Evolutionary conservation across 2,113 vertebrate genomes (phyloP), one percentile per base, ranked within the genome.

Genomic region (Atherinomorus stipes): DNA sequence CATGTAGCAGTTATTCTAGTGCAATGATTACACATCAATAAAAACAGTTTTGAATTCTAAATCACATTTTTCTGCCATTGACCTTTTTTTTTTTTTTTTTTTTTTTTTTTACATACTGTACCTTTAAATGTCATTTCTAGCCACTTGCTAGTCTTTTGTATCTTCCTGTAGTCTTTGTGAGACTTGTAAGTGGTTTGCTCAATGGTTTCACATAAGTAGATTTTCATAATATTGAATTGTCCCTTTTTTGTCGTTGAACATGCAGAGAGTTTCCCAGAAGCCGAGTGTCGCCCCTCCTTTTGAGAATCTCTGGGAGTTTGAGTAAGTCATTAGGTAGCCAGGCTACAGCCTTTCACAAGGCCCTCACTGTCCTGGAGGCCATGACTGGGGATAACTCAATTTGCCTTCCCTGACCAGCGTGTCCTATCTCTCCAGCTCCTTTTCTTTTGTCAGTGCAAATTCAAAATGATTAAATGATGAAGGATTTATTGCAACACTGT

Each of bases 321-420:
- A 85, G 82, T 52, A 81, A 89, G 79, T 83, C 81, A 78, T 90
- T 86, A 81, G 74, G 86, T 86, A 89, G 71, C 84, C 64, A 28
- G 88, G 90, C 75, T 86, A 85, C 83, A 4, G 71, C 71, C 73
- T 71, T 85, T 91, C 86, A 91, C 89, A 85, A 84, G 89, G 76
- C 75, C 50, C 74, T 84, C 61, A 62, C 80, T 85, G 85, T 88
- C 80, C 52, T 44, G 49, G 74, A 92, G 86, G 78, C 74, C 79
- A 54, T 75, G 71, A 70, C 69, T 57, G 63, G 38, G 64, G 74
- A 83, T 76, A 88, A 93, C 85, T 91, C 57, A 67, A 90, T 91
- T 90, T 85, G 78, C 53, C 74, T 74, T 58, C 67, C 66, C 59
- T 76, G 63, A 57, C 71, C 68, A 52, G n/a, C 44, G 76, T 64